phyloP scores from a whole-genome alignment of 2,113 vertebrate genomes.

The Scartelaos histophorus region DNA sequence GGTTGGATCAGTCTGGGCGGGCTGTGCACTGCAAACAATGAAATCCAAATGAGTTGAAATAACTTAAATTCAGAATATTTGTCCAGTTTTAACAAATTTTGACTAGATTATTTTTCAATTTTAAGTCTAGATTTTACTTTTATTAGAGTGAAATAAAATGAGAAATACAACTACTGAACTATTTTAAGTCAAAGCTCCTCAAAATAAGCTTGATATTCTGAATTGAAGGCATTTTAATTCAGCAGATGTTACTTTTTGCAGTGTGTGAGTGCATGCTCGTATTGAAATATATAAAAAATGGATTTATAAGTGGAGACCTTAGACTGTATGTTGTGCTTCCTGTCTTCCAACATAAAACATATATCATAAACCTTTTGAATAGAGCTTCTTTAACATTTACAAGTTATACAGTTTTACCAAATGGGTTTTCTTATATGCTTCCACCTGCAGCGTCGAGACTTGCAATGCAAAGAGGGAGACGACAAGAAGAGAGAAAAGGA shows the following conservation, averaged over 20 bases:
- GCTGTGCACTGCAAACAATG: background rate
- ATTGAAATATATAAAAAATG: conserved; percentile 69
- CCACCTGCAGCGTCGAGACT: conserved; percentile 76
- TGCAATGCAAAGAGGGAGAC: conserved; percentile 78
- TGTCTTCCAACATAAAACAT: conserved; percentile 79
- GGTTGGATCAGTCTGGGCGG: conserved; percentile 54
- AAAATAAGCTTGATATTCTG: background rate
- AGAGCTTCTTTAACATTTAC: conserved; percentile 83
- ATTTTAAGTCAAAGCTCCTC: background rate
- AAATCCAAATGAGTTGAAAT: background rate
- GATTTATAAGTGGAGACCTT: conserved; percentile 61
- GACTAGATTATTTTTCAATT: no score
- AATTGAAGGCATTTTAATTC: background rate
- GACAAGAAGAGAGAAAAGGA: conserved; percentile 71
- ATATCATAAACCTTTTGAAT: conserved; percentile 86
- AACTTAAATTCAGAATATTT: background rate
- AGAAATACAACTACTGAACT: no score
- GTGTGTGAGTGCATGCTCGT: conserved; percentile 16
- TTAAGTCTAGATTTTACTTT: no score
- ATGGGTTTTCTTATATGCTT: conserved; percentile 84
- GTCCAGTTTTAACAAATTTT: background rate
- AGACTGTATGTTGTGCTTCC: conserved; percentile 79
- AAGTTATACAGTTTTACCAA: conserved; percentile 86
- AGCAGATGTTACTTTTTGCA: background rate
- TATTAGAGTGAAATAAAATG: no score